These are phyloP conservation scores for Heterodera carotae DNA, from an alignment of 1,140 invertebrate species.

Conservation along the genomic window DNA sequence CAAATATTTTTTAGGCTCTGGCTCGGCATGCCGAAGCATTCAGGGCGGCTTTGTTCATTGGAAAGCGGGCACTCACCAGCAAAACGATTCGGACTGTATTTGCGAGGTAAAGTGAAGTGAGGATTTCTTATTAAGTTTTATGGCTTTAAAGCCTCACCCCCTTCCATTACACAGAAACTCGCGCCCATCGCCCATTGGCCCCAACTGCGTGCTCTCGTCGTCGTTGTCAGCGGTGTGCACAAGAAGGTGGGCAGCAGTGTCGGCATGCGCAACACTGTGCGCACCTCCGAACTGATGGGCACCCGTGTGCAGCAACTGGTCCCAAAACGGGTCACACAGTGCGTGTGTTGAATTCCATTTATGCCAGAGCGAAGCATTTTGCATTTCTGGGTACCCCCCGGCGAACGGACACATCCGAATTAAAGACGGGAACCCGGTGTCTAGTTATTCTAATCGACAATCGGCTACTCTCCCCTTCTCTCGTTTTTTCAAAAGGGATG, in stretches of 20 bases:
- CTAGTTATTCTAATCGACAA: too few species aligned
- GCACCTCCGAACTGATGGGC: slow-evolving; percentile 82
- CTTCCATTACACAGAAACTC: slow-evolving; percentile 66
- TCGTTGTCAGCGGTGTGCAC: slow-evolving; percentile 81
- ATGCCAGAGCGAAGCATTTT: too few species aligned
- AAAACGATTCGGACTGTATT: slow-evolving; percentile 74
- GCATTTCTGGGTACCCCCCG: too few species aligned
- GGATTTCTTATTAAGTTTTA: too few species aligned
- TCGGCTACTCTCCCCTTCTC: too few species aligned
- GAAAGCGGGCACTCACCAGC: slow-evolving; percentile 76
- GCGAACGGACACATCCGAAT: background rate
- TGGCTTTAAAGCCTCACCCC: too few species aligned
- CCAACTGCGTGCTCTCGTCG: slow-evolving; percentile 82
- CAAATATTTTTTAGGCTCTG: too few species aligned
- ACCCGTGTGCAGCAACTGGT: slow-evolving; percentile 76
- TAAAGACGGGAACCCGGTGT: too few species aligned
- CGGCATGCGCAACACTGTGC: slow-evolving; percentile 83
- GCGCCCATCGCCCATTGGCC: slow-evolving; percentile 80
- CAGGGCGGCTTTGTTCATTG: slow-evolving; percentile 91
- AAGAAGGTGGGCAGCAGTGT: slow-evolving; percentile 85
- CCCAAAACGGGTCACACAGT: slow-evolving; percentile 75
- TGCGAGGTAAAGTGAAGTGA: slow-evolving; percentile 41
- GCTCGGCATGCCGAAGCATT: slow-evolving; percentile 92
- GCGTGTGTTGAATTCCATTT: too few species aligned
- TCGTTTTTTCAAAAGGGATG: too few species aligned